phyloP scores from a whole-genome alignment of 2,888 invertebrate species.

The Opisthograptis luteolata region DNA sequence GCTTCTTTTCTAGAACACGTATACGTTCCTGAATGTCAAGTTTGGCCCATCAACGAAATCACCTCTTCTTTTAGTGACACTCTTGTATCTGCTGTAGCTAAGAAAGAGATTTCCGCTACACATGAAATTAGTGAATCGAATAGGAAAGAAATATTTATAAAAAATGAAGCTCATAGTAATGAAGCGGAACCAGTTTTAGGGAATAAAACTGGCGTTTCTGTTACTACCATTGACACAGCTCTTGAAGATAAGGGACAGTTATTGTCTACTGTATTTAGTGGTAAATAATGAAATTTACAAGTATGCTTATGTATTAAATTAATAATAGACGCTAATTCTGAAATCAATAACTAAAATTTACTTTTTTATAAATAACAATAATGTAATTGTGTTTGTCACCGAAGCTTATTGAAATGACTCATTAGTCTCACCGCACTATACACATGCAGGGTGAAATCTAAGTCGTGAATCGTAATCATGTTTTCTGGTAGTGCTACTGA shows the following conservation, averaged over 20 bases:
- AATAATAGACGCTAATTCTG: no score
- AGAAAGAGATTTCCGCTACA: background rate
- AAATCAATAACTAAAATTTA: background rate
- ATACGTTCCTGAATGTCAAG: background rate
- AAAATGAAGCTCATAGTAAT: background rate
- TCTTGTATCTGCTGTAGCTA: background rate
- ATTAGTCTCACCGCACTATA: no score
- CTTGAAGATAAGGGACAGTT: background rate
- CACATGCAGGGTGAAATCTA: no score
- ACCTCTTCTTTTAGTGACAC: background rate
- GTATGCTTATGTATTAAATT: no score
- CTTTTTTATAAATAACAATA: no score
- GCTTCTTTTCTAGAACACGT: background rate
- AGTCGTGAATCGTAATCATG: no score
- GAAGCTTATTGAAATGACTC: no score
- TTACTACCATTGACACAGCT: background rate
- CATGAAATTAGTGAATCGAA: background rate
- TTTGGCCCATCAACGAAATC: background rate
- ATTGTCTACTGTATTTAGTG: background rate
- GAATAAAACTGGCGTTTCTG: background rate
- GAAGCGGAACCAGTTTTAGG: background rate
- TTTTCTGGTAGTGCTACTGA: no score
- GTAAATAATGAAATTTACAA: constrained; percentile 4
- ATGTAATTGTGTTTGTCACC: no score
- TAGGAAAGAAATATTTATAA: background rate